Conservation (phyloP, 2,888 invertebrate species). For the Hydropsyche betteni region DNA sequence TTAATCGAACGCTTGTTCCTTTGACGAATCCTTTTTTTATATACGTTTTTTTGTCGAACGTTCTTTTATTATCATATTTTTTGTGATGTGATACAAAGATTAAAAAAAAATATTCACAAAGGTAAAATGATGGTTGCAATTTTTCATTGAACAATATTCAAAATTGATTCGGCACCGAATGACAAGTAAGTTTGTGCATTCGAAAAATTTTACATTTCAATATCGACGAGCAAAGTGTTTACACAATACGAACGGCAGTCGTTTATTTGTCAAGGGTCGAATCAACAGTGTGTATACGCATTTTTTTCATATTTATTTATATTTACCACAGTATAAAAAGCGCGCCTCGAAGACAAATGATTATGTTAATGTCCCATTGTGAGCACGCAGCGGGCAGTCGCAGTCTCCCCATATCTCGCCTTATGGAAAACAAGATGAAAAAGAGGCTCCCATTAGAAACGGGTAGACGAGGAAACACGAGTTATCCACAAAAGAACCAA, state of each 20-base stretch:
- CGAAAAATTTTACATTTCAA: too few species aligned
- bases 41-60: too few species aligned
- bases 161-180: too few species aligned
- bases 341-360: constrained; percentile 52
- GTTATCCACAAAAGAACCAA: constrained; percentile 17
- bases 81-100: too few species aligned
- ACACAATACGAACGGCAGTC: constrained; percentile 20
- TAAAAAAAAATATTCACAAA: too few species aligned
- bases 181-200: too few species aligned
- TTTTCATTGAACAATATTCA: too few species aligned
- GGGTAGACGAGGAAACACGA: background rate
- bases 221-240: background rate
- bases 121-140: too few species aligned
- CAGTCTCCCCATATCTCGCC: constrained; percentile 20
- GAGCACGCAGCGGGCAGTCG: constrained; percentile 53
- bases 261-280: constrained; percentile 29
- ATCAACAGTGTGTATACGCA: constrained; percentile 13
- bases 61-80: background rate
- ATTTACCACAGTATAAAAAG: constrained; percentile 30
- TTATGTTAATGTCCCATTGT: constrained; percentile 66
- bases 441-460: constrained; percentile 27
- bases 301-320: constrained; percentile 25
- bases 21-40: constrained; percentile 2
- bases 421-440: constrained; percentile 10
- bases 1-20: constrained; percentile 12